A percentile compares a stretch with the other conserved stretches of the same genome.
Evolutionary conservation across 2,888 invertebrate genomes (phyloP).

Genomic region (Melanostoma scalare): DNA sequence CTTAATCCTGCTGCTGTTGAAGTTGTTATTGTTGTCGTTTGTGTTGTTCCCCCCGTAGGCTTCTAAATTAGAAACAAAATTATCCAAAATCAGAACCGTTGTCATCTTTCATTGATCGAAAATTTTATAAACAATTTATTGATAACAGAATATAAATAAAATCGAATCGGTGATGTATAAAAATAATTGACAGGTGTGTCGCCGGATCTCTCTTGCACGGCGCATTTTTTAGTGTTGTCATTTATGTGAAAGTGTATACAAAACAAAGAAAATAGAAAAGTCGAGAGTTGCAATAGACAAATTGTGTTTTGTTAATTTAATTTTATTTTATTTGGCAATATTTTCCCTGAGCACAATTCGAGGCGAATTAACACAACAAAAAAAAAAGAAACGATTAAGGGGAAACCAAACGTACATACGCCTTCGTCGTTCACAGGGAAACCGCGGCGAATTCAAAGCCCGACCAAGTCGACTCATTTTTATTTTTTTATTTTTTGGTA

Average conservation of each 20-base stretch:
- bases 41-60: conserved; percentile 47
- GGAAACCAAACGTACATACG: conserved; percentile 76
- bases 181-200: conserved; percentile 71
- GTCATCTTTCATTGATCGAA: conserved; percentile 23
- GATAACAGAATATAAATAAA: conserved; percentile 49
- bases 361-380: conserved; percentile 40
- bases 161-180: conserved; percentile 56
- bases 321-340: conserved; percentile 40
- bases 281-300: conserved; percentile 31
- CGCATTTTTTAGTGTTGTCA: conserved; percentile 37
- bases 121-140: conserved; percentile 49
- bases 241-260: conserved; percentile 31
- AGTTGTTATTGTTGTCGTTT: conserved; percentile 45
- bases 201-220: conserved; percentile 44
- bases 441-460: conserved; percentile 79
- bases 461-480: conserved; percentile 60
- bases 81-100: conserved; percentile 48
- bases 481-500: conserved; percentile 35
- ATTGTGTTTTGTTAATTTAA: conserved; percentile 34
- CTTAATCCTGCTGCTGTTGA: conserved; percentile 42
- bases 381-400: conserved; percentile 16
- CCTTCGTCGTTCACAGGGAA: conserved; percentile 76
- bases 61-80: conserved; percentile 71
- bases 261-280: conserved; percentile 52
- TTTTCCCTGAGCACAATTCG: conserved; percentile 40